Conservation (phyloP, 1,140 invertebrate species). For the Polypedilum vanderplanki region DNA sequence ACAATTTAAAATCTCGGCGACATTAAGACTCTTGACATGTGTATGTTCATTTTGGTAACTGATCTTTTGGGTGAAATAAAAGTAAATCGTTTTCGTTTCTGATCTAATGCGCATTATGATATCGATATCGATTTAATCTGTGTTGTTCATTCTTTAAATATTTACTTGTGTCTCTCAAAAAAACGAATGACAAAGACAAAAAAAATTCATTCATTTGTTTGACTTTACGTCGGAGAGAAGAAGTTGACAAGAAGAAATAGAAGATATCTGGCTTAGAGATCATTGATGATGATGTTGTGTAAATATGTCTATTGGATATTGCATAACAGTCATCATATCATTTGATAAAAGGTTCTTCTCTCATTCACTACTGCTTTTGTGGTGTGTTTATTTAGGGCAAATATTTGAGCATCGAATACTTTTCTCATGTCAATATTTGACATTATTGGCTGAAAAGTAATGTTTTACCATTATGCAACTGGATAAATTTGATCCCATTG, state of each 20-base stretch:
- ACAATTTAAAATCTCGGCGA: background rate
- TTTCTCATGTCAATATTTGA: slow-evolving; percentile 3
- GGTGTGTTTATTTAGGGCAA: background rate
- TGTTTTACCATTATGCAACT: background rate
- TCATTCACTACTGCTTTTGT: background rate
- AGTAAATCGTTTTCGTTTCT: slow-evolving; percentile 15
- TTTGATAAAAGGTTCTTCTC: background rate
- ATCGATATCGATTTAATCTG: slow-evolving; percentile 25
- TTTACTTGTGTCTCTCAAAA: background rate
- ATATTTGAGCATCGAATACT: slow-evolving; percentile 4
- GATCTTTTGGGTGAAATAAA: background rate
- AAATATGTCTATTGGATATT: slow-evolving; percentile 13
- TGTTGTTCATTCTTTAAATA: slow-evolving; percentile 22
- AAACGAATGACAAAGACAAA: background rate
- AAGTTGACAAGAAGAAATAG: background rate
- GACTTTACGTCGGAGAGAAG: background rate
- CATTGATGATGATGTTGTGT: background rate
- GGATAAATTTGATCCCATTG: background rate
- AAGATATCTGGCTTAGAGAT: background rate
- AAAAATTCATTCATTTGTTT: slow-evolving; percentile 19
- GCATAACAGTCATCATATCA: background rate
- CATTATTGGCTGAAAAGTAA: background rate
- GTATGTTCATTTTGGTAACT: background rate
- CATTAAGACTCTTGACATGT: slow-evolving; percentile 7
- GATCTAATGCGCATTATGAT: slow-evolving; percentile 25